Percentiles rank a stretch among this genome's conserved stretches.
Conservation (phyloP, 2,888 invertebrate species). For the Drosophila hamatofila region DNA sequence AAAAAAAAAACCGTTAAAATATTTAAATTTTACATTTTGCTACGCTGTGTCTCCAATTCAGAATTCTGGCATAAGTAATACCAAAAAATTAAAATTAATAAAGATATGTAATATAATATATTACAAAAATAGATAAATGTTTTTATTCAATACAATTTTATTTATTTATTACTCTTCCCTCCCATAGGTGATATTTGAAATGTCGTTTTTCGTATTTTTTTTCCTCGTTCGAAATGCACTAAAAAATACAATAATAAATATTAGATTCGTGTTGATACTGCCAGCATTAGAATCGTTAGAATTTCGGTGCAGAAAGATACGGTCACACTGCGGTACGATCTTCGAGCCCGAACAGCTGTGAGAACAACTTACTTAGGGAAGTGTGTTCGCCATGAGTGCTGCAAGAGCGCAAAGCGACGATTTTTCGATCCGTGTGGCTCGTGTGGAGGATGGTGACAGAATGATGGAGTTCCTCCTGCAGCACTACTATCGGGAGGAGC, state of each 20-base stretch:
- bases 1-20: too few species aligned
- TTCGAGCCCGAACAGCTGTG: conserved; percentile 2
- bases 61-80: too few species aligned
- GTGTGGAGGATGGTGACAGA: conserved; percentile 56
- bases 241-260: neutral
- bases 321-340: conserved; percentile 12
- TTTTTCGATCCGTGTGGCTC: conserved; percentile 61
- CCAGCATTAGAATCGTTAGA: neutral
- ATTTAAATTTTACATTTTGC: too few species aligned
- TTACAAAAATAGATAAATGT: too few species aligned
- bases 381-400: conserved; percentile 1
- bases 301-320: neutral
- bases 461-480: conserved; percentile 76
- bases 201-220: neutral
- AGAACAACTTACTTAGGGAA: too few species aligned
- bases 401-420: conserved; percentile 13
- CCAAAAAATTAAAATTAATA: too few species aligned
- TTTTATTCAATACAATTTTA: too few species aligned
- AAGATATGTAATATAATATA: too few species aligned
- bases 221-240: neutral
- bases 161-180: too few species aligned
- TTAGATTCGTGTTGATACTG: neutral
- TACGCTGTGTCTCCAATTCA: too few species aligned
- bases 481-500: conserved; percentile 83
- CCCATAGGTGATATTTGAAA: neutral